phyloP scores from a whole-genome alignment of 2,888 invertebrate genomes.

The Drosophila mayaguana region DNA sequence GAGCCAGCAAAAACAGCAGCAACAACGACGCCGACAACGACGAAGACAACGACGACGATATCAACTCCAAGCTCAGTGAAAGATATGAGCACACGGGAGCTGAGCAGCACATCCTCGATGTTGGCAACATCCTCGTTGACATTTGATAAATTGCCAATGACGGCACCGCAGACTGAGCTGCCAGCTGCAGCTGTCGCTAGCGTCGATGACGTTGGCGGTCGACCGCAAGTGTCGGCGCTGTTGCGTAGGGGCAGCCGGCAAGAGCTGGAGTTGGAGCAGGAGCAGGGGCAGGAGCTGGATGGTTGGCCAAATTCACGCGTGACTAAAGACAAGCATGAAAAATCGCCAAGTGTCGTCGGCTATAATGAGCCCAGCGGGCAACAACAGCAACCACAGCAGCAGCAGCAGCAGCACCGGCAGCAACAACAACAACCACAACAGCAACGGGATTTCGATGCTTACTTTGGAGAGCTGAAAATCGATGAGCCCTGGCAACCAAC shows the following conservation, averaged over 20 bases:
- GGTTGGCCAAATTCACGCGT: slow-evolving; percentile 74
- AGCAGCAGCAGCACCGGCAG: slow-evolving; percentile 31
- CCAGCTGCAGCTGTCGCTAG: slow-evolving; percentile 53
- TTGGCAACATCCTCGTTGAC: slow-evolving; percentile 75
- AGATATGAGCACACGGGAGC: slow-evolving; percentile 55
- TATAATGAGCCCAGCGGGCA: slow-evolving; percentile 66
- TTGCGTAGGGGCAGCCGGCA: slow-evolving; percentile 29
- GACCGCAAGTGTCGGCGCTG: slow-evolving; percentile 59
- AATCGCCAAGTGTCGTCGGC: slow-evolving; percentile 67
- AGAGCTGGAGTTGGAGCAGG: slow-evolving; percentile 32
- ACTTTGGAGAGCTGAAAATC: slow-evolving; percentile 74
- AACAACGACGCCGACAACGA: slow-evolving; percentile 1
- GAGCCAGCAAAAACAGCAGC: slow-evolving; percentile 23
- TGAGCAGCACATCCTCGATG: slow-evolving; percentile 71
- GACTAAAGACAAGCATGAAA: slow-evolving; percentile 78
- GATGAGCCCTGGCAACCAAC: slow-evolving; percentile 65
- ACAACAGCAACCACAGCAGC: slow-evolving; percentile 40
- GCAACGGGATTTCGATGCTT: slow-evolving; percentile 60
- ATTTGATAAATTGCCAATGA: slow-evolving; percentile 79
- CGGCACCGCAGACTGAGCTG: slow-evolving; percentile 56
- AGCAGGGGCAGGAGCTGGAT: slow-evolving; percentile 31
- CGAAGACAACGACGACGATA: slow-evolving; percentile 9
- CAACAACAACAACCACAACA: slow-evolving; percentile 35
- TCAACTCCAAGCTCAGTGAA: slow-evolving; percentile 23
- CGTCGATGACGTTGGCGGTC: slow-evolving; percentile 45